These are phyloP conservation scores for Paracanthobrama guichenoti DNA, from an alignment of 2,113 vertebrate species.

Conservation along the genomic window DNA sequence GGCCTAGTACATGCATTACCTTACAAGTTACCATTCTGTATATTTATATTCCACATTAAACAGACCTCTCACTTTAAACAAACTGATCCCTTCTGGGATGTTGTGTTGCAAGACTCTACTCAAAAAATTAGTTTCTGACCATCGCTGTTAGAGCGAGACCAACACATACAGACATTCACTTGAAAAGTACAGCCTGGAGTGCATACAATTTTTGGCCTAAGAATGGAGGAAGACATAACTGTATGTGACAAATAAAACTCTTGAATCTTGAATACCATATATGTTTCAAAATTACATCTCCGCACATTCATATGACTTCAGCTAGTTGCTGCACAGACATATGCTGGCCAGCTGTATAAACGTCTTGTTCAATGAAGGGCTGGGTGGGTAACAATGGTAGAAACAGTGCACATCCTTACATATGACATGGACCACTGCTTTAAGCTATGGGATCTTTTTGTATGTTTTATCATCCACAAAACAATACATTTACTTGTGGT, in stretches of 20 bases:
- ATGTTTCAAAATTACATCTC: constrained; percentile 36
- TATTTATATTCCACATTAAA: constrained; percentile 1
- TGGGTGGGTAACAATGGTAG: background rate
- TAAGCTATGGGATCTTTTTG: background rate
- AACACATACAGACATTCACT: background rate
- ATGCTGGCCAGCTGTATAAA: constrained; percentile 54
- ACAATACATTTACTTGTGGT: background rate
- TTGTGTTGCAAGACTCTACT: constrained; percentile 30
- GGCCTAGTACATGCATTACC: background rate
- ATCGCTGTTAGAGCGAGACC: background rate
- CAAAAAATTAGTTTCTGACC: constrained; percentile 28
- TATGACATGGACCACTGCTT: background rate
- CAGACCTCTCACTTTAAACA: background rate
- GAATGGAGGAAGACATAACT: background rate
- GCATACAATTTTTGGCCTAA: constrained; percentile 27
- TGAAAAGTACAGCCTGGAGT: background rate
- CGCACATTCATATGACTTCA: constrained; percentile 26
- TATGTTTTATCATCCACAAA: background rate
- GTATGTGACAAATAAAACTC: no score
- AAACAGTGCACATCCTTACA: constrained; percentile 16
- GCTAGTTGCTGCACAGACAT: constrained; percentile 28
- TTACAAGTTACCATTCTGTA: constrained; percentile 8
- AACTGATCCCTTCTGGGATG: background rate
- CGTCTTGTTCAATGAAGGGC: background rate
- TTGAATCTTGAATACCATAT: no score